These are phyloP conservation scores for Syritta pipiens DNA, from an alignment of 2,888 invertebrate genomes.

Conservation along the genomic window DNA sequence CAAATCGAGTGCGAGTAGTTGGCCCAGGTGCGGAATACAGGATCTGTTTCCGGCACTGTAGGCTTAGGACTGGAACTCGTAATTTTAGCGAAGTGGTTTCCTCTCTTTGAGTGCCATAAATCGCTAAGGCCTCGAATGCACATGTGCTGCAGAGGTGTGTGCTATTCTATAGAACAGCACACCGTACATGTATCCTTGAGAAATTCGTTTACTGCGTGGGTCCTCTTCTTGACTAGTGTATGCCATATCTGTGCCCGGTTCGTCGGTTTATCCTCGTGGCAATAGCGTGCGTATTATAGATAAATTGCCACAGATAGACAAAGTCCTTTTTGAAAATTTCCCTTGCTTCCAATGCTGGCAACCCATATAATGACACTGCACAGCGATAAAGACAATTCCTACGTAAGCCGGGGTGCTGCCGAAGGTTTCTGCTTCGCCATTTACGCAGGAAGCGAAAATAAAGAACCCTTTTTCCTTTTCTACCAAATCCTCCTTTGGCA, in stretches of 20 bases:
- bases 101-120: slow-evolving; percentile 35
- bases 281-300: slow-evolving; percentile 68
- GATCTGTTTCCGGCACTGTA: slow-evolving; percentile 51
- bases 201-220: slow-evolving; percentile 62
- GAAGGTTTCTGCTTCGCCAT: slow-evolving; percentile 34
- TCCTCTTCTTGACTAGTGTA: slow-evolving; percentile 13
- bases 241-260: slow-evolving; percentile 50
- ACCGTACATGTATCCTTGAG: slow-evolving; percentile 38
- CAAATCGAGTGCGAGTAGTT: slow-evolving; percentile 58
- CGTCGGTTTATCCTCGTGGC: slow-evolving; percentile 54
- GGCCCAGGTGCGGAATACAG: slow-evolving; percentile 65
- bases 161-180: not conserved
- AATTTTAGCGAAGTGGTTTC: slow-evolving; percentile 54
- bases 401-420: not conserved
- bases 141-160: not conserved
- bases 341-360: not conserved
- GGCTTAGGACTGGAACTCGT: slow-evolving; percentile 34
- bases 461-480: slow-evolving; percentile 58
- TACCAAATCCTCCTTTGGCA: slow-evolving; percentile 45
- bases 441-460: slow-evolving; percentile 59
- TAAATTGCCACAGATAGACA: slow-evolving; percentile 59
- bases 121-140: not conserved
- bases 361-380: slow-evolving; percentile 53
- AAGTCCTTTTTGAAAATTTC: slow-evolving; percentile 46
- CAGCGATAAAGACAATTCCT: slow-evolving; percentile 48